Evolutionary conservation across 2,888 invertebrate species (phyloP).

Genomic region (Augiades crinisus): DNA sequence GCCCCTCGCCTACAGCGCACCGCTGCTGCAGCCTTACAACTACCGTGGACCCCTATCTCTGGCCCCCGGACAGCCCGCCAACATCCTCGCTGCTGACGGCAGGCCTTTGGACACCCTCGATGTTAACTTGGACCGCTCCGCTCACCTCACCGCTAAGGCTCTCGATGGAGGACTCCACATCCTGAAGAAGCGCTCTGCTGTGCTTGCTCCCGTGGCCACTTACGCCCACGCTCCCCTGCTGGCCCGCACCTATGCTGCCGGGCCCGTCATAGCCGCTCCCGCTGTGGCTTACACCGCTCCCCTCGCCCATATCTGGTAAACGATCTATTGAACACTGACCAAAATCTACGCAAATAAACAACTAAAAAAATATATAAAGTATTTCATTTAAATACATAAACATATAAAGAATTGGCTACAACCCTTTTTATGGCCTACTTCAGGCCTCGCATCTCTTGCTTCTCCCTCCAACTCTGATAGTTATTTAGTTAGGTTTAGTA

Average conservation of each 20-base stretch:
- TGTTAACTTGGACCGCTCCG: slow-evolving; percentile 70
- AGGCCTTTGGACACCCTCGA: slow-evolving; percentile 70
- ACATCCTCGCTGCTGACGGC: slow-evolving; percentile 65
- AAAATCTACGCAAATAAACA: slow-evolving; percentile 3
- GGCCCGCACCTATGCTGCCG: slow-evolving; percentile 34
- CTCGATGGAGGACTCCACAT: slow-evolving; percentile 47
- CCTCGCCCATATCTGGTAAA: slow-evolving; percentile 38
- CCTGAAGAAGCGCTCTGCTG: slow-evolving; percentile 52
- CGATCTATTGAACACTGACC: slow-evolving; percentile 13
- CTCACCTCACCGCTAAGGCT: slow-evolving; percentile 66
- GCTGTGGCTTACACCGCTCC: slow-evolving; percentile 55
- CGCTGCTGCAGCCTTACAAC: slow-evolving; percentile 48
- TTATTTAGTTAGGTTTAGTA: too few species aligned
- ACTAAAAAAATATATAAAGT: neutral
- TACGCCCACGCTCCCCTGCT: slow-evolving; percentile 41
- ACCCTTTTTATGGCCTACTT: too few species aligned
- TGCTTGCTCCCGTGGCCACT: slow-evolving; percentile 41
- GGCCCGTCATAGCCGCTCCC: slow-evolving; percentile 30
- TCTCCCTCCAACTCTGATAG: too few species aligned
- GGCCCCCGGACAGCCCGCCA: slow-evolving; percentile 70
- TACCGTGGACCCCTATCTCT: slow-evolving; percentile 68
- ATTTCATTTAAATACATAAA: neutral
- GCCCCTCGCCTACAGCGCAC: slow-evolving; percentile 43
- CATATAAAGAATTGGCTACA: too few species aligned
- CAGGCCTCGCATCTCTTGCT: too few species aligned